These are phyloP conservation scores for Entelurus aequoreus DNA, from an alignment of 2,113 vertebrate species.

Conservation along the genomic window DNA sequence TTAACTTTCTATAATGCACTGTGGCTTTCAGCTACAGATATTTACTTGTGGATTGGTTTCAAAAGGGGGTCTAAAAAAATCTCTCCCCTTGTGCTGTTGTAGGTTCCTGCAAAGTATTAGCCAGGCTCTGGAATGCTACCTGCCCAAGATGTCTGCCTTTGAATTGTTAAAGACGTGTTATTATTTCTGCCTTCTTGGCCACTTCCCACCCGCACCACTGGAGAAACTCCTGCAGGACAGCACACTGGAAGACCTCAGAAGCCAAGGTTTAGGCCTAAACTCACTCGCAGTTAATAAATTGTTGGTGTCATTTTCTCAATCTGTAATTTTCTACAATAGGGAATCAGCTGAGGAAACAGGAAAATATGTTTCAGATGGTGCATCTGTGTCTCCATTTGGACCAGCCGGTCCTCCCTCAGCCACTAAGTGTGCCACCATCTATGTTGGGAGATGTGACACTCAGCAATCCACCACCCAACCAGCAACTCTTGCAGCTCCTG, in stretches of 20 bases:
- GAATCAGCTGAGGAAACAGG: constrained; percentile 9
- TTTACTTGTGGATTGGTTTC: background rate
- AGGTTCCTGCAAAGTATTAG: constrained; percentile 80
- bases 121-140: constrained; percentile 66
- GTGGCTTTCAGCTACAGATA: background rate
- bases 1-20: no score
- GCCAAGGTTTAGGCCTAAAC: constrained; percentile 56
- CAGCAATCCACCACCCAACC: background rate
- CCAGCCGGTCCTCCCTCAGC: constrained; percentile 45
- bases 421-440: background rate
- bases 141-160: constrained; percentile 65
- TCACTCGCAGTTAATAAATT: background rate
- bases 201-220: constrained; percentile 72
- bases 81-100: background rate
- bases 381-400: constrained; percentile 81
- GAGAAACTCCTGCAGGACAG: constrained; percentile 75
- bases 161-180: constrained; percentile 70
- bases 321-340: constrained; percentile 22
- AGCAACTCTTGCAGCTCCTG: constrained; percentile 53
- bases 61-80: background rate
- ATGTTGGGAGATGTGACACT: constrained; percentile 6
- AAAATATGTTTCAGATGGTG: constrained; percentile 66
- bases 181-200: constrained; percentile 76
- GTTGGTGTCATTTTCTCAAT: background rate
- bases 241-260: constrained; percentile 54